Percentiles rank a stretch among this genome's conserved stretches.
phyloP scores from a whole-genome alignment of 1,140 invertebrate genomes.

The Sarcophaga bullata region DNA sequence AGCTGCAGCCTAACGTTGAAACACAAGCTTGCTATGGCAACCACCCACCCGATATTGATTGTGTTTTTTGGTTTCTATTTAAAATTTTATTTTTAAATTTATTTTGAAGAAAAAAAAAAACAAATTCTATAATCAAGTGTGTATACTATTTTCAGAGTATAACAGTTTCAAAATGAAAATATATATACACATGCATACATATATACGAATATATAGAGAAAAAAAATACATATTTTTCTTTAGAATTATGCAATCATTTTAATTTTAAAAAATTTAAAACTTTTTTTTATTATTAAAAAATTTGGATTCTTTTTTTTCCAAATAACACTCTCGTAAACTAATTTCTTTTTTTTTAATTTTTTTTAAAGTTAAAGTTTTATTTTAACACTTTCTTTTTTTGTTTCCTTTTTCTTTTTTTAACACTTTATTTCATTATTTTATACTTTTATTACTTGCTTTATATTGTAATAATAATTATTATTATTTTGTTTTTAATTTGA shows the following conservation, averaged over 20 bases:
- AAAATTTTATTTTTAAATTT: not conserved
- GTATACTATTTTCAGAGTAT: not conserved
- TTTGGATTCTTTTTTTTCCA: too few species aligned
- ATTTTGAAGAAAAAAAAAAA: not conserved
- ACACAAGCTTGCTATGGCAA: not conserved
- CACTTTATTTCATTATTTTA: too few species aligned
- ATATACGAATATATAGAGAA: too few species aligned
- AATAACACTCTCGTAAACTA: too few species aligned
- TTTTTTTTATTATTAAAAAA: too few species aligned
- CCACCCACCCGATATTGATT: not conserved
- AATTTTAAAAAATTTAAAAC: too few species aligned
- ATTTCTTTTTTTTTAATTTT: too few species aligned
- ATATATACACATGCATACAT: not conserved
- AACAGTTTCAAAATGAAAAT: not conserved
- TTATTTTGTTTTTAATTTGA: not conserved
- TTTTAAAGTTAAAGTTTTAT: slow-evolving; percentile 11
- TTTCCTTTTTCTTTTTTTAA: too few species aligned
- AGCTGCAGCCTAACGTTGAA: too few species aligned
- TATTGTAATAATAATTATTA: not conserved
- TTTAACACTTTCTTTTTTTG: not conserved
- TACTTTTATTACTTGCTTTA: not conserved
- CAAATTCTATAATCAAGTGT: not conserved
- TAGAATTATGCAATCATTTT: slow-evolving; percentile 4
- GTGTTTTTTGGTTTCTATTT: not conserved
- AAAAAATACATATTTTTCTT: too few species aligned